These are phyloP conservation scores for Rhizoglyphus robini DNA, from an alignment of 1,140 invertebrate species.

Conservation along the genomic window DNA sequence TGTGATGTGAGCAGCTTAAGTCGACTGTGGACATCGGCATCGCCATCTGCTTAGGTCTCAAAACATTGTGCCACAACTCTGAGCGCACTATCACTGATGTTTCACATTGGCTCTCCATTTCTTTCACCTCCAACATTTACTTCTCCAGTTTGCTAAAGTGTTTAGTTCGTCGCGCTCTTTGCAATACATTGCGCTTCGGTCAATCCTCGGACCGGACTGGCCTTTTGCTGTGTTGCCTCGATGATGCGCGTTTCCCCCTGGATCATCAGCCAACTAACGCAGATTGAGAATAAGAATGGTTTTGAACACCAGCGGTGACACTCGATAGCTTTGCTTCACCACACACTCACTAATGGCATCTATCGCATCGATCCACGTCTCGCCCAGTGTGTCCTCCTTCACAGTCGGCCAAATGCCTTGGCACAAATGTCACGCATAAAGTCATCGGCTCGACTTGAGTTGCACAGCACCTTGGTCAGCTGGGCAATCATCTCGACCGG, in stretches of 20 bases:
- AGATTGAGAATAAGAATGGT: slow-evolving; percentile 61
- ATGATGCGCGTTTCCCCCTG: background rate
- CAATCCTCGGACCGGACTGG: slow-evolving; percentile 21
- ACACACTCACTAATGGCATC: slow-evolving; percentile 62
- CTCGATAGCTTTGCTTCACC: slow-evolving; percentile 54
- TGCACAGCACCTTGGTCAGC: slow-evolving; percentile 61
- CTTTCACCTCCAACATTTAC: slow-evolving; percentile 77
- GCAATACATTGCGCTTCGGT: slow-evolving; percentile 25
- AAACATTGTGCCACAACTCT: too few relatives aligned
- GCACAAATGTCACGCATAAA: slow-evolving; percentile 41
- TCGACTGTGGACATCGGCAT: too few relatives aligned
- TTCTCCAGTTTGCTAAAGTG: slow-evolving; percentile 60
- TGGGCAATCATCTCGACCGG: slow-evolving; percentile 67
- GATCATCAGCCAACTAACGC: slow-evolving; percentile 60
- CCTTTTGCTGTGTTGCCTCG: slow-evolving; percentile 56
- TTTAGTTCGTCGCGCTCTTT: slow-evolving; percentile 36
- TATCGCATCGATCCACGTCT: slow-evolving; percentile 65
- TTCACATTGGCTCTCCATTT: slow-evolving; percentile 81
- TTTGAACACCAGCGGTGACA: slow-evolving; percentile 56
- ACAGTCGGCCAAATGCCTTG: slow-evolving; percentile 52
- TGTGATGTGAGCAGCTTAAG: too few relatives aligned
- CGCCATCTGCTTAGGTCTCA: too few relatives aligned
- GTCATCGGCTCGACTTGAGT: slow-evolving; percentile 37
- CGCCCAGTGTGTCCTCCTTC: slow-evolving; percentile 61
- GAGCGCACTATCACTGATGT: too few relatives aligned